Base-by-base conservation (phyloP, 2,888 invertebrate species). In the Sphecodes monilicornis region DNA sequence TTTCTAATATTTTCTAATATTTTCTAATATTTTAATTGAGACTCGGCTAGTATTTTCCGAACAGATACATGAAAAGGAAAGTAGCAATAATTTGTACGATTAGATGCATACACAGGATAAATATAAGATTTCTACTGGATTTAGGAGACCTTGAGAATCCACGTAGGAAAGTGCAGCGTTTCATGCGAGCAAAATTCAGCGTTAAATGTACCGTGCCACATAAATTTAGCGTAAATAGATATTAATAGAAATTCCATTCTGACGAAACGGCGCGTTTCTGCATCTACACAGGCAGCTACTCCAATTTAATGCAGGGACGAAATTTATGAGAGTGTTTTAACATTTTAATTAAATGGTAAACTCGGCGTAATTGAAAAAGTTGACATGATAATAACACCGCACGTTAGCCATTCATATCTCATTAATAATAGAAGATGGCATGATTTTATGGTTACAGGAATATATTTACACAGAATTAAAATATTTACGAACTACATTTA, bases 151-250 rank as follows among this genome's bases (percentile, higher is more conserved):
- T 66, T 66, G 66, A 66, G 32, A 39, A 39, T 36, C 4, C 5
- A n/a, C 36, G n/a, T 39, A 36, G 36, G 66, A 66, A 66, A 66
- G 32, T n/a, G 32, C 39, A 39, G 36, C 4, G 11, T 36, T 39
- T 11, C 39, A 5, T 39, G 36, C 22, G 36, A 36, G 39, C 10
- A 39, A 10, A 36, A 36, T 11, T 66, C 39, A 39, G 39, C 66
- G 66, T 22, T 36, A 66, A 36, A 66, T 66, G n/a, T 13, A 22
- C 32, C 66, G 66, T 66, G 36, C 22, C 66, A 36, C 39, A 66
- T 66, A n/a, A 77, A 85, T 85, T 84, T 84, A 84, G 76, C 73
- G 70, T 77, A 84, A 85, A 85, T 77, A 77, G 80, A 32, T 85
- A 85, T 85, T 84, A 85, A 85, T 85, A 85, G 84, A 85, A 74